These are phyloP conservation scores for Cantharis lateralis DNA, from an alignment of 2,888 invertebrate species.

Conservation along the genomic window DNA sequence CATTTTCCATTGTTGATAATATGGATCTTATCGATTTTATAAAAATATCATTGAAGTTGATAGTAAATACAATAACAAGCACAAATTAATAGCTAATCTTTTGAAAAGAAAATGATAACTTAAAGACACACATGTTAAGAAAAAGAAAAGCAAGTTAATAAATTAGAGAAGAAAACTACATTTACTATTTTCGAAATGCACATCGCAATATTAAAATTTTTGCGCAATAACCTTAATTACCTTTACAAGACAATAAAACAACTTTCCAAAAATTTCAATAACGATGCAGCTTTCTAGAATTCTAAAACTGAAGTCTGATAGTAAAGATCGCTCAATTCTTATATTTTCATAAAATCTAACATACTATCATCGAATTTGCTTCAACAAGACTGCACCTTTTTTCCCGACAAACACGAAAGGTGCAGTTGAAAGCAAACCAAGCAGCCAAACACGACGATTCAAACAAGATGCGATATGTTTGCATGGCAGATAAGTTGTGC, in stretches of 20 bases:
- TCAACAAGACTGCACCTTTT: slow-evolving; percentile 18
- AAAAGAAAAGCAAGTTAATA: not conserved
- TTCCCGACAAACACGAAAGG: slow-evolving; percentile 9
- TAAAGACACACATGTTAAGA: not conserved
- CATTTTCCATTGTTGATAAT: not conserved
- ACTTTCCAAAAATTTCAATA: not conserved
- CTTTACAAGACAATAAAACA: not conserved
- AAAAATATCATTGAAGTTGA: not conserved
- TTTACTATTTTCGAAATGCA: not conserved
- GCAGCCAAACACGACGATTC: slow-evolving; percentile 30
- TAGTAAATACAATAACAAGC: not conserved
- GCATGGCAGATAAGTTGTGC: slow-evolving; percentile 28
- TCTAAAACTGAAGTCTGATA: not conserved
- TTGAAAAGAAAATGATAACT: not conserved
- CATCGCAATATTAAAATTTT: not conserved
- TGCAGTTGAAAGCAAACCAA: slow-evolving; percentile 28
- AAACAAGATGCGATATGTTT: slow-evolving; percentile 26
- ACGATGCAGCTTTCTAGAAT: not conserved
- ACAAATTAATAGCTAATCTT: not conserved
- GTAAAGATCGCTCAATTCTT: not conserved
- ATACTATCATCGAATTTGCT: not conserved
- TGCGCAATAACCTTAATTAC: not conserved
- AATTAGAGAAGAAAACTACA: not conserved
- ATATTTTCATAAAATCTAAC: not conserved
- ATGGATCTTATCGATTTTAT: not conserved